A percentile compares a stretch with the other conserved stretches of the same genome.
These are phyloP conservation scores for Ctena decussata DNA, from an alignment of 2,888 invertebrate species.

Conservation along the genomic window DNA sequence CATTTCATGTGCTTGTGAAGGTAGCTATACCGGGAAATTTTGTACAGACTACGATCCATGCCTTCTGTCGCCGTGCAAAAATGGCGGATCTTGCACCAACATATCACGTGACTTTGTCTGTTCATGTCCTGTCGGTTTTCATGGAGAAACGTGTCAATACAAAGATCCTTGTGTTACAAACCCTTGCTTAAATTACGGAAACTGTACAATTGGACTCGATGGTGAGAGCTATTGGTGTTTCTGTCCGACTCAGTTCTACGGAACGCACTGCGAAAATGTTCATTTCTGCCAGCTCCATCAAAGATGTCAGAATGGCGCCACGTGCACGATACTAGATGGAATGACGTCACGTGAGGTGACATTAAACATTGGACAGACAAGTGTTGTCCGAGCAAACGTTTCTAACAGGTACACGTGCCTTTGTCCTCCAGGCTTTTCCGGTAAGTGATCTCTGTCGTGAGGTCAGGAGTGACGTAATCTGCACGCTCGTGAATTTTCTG, in stretches of 20 bases:
- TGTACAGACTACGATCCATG: constrained; percentile 78
- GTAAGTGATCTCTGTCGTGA: constrained; percentile 54
- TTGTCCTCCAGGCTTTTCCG: constrained; percentile 66
- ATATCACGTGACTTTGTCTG: constrained; percentile 66
- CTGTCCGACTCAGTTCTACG: constrained; percentile 94
- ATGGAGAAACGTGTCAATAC: constrained; percentile 73
- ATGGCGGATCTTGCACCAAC: constrained; percentile 73
- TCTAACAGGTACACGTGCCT: constrained; percentile 62
- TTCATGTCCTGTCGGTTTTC: constrained; percentile 62
- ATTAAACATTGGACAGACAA: constrained; percentile 19
- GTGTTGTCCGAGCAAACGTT: constrained; percentile 46
- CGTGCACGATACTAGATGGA: constrained; percentile 49
- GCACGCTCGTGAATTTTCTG: not conserved
- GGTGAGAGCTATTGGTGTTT: constrained; percentile 92
- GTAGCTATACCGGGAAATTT: constrained; percentile 72
- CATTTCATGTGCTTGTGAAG: constrained; percentile 65
- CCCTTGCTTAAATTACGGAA: constrained; percentile 73
- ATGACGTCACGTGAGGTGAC: constrained; percentile 18
- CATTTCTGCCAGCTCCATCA: constrained; percentile 62
- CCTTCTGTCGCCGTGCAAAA: constrained; percentile 67
- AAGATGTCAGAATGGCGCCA: constrained; percentile 65
- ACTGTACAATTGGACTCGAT: constrained; percentile 58
- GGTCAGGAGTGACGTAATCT: not conserved
- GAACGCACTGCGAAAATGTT: constrained; percentile 92
- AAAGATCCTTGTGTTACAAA: constrained; percentile 64